These are phyloP conservation scores for Rosalia funebris DNA, from an alignment of 2,888 invertebrate genomes.

Conservation along the genomic window DNA sequence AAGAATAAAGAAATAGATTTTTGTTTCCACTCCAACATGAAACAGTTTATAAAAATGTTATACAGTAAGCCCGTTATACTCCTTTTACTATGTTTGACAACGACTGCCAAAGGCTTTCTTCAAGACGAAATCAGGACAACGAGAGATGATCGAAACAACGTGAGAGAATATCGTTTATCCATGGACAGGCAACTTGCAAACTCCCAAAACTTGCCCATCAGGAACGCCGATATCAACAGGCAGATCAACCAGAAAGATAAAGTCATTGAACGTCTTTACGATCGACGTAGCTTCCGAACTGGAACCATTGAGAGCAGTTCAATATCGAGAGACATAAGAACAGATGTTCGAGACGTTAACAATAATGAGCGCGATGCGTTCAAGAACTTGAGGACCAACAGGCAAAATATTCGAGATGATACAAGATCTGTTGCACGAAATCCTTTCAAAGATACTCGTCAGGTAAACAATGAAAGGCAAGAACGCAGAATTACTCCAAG, in stretches of 20 bases:
- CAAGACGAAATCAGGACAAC: conserved; percentile 18
- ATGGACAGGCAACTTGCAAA: conserved; percentile 12
- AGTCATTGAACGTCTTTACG: conserved; percentile 35
- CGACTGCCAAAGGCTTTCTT: conserved; percentile 32
- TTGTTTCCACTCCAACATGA: conserved; percentile 31
- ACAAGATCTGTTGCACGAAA: neutral
- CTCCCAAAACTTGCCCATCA: conserved; percentile 23
- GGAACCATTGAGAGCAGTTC: conserved; percentile 27
- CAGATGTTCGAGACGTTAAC: conserved; percentile 7
- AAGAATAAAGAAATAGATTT: conserved; percentile 23
- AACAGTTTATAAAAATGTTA: conserved; percentile 31
- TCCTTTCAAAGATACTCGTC: neutral
- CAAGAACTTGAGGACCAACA: neutral
- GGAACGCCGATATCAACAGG: conserved; percentile 8
- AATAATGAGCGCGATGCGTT: neutral
- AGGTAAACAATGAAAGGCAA: neutral
- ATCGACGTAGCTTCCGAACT: conserved; percentile 38
- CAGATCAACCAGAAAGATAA: conserved; percentile 31
- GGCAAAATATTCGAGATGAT: neutral
- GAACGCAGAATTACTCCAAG: neutral
- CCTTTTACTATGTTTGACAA: conserved; percentile 32
- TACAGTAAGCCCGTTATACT: conserved; percentile 33
- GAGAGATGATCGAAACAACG: neutral
- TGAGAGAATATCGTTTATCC: conserved; percentile 14
- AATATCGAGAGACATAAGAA: neutral